Evolutionary conservation across 2,888 invertebrate species (phyloP), one percentile per base, ranked within the genome.

Genomic region (Tiliacea citrago): DNA sequence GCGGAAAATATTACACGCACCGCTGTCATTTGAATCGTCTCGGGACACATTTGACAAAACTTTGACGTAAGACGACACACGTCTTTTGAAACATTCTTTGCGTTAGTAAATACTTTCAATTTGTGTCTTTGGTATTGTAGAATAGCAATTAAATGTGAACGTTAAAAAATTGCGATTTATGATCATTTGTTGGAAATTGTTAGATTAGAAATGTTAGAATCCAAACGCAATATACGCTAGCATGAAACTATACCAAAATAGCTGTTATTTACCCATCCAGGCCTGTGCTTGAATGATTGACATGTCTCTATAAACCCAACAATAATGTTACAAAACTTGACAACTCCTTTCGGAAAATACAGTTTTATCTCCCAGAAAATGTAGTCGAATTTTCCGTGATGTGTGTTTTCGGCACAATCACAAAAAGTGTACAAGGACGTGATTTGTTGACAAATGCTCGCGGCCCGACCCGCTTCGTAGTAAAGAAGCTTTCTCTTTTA

Each of bases 371-470:
- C 35, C 24, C 13, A 51, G 24, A 55, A 65, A 61, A 68, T 72
- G 75, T 51, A 63, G 66, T 70, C 24, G 49, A 75, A 62, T 73
- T 77, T 80, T 39, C 58, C 39, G 39, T 72, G 47, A 53, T 51
- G 39, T 60, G 60, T 72, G 66, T 85, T 86, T 89, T 84, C 71
- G 79, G 84, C 82, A 86, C 83, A 84, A 86, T 90, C 89, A 90
- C 90, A 90, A 90, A 90, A 90, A 89, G 39, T 90, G 88, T 89
- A 89, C 86, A 89, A 88, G 89, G 89, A 91, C 92, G 93, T 93
- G 94, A 94, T 94, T 94, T 91, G 92, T 92, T 93, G 94, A 93
- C 92, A 93, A 93, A 94, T 92, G 91, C 90, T 91, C 80, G 84
- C 87, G 88, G 85, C 89, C 85, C 85, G 82, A 86, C 84, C 85